phyloP scores from a whole-genome alignment of 2,113 vertebrate genomes.

The Sebastes fasciatus region DNA sequence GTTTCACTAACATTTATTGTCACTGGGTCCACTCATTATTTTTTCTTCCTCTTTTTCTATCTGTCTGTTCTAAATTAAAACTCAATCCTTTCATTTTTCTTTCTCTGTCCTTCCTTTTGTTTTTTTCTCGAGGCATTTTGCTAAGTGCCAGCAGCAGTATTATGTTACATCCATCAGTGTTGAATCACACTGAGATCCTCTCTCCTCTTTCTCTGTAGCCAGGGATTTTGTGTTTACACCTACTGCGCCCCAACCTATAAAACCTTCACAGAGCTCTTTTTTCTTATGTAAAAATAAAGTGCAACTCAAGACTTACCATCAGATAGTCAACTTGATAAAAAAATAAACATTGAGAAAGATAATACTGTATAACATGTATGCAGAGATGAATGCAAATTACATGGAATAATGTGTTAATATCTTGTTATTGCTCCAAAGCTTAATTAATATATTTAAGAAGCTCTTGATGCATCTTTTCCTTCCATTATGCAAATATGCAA shows the following conservation, averaged over 20 bases:
- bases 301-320: neutral
- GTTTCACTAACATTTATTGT: conserved; percentile 29
- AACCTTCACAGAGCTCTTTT: neutral
- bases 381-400: neutral
- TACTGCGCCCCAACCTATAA: neutral
- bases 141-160: conserved; percentile 21
- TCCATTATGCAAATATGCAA: neutral
- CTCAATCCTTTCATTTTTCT: conserved; percentile 37
- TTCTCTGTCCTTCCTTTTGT: conserved; percentile 6
- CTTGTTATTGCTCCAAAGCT: neutral
- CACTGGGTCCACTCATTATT: conserved; percentile 13
- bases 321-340: neutral
- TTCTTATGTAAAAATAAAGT: neutral
- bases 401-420: neutral
- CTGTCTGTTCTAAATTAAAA: conserved; percentile 31
- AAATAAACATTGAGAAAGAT: neutral
- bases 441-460: neutral
- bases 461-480: neutral
- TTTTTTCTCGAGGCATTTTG: conserved; percentile 6
- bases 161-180: conserved; percentile 37
- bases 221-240: neutral
- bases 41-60: conserved; percentile 1
- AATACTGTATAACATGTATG: too few relatives aligned
- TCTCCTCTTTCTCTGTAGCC: neutral
- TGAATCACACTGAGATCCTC: conserved; percentile 18